Percentiles rank a stretch among this genome's conserved stretches.
phyloP scores from a whole-genome alignment of 2,113 vertebrate genomes.

The Oncorhynchus mykiss region DNA sequence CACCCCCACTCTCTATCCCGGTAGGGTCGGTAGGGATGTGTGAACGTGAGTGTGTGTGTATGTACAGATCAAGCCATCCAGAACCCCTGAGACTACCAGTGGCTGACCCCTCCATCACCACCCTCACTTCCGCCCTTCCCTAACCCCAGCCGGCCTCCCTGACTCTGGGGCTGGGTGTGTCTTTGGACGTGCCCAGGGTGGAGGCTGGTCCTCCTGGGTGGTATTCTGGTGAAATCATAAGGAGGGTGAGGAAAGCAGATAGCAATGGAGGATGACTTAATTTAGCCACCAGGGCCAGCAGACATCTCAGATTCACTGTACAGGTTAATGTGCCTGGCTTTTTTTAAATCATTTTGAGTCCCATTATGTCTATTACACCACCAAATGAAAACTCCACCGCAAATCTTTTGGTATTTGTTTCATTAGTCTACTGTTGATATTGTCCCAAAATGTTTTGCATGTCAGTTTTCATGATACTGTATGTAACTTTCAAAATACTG shows the following conservation, averaged over 20 bases:
- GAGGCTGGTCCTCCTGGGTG: constrained; percentile 26
- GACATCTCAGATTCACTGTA: constrained; percentile 36
- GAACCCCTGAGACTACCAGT: not conserved
- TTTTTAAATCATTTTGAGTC: too few relatives aligned
- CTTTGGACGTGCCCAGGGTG: constrained; percentile 1
- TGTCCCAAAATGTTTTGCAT: too few relatives aligned
- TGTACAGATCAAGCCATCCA: not conserved
- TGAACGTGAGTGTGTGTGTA: not conserved
- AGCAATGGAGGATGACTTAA: constrained; percentile 28
- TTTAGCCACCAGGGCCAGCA: constrained; percentile 28
- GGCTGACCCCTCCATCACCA: not conserved
- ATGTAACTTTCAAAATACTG: too few relatives aligned
- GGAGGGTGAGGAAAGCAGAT: constrained; percentile 16
- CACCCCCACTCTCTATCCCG: too few relatives aligned
- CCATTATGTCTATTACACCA: too few relatives aligned
- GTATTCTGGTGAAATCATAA: constrained; percentile 41
- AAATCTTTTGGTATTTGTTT: too few relatives aligned
- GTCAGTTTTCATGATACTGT: too few relatives aligned
- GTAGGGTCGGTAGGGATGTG: not conserved
- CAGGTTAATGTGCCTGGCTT: constrained; percentile 2
- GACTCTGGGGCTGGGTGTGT: not conserved
- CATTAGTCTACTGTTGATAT: too few relatives aligned
- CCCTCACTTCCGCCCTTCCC: not conserved
- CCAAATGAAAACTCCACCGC: too few relatives aligned
- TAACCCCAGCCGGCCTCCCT: not conserved